Evolutionary conservation across 2,888 invertebrate genomes (phyloP), one percentile per base, ranked within the genome.

Genomic region (Julus scanicus): DNA sequence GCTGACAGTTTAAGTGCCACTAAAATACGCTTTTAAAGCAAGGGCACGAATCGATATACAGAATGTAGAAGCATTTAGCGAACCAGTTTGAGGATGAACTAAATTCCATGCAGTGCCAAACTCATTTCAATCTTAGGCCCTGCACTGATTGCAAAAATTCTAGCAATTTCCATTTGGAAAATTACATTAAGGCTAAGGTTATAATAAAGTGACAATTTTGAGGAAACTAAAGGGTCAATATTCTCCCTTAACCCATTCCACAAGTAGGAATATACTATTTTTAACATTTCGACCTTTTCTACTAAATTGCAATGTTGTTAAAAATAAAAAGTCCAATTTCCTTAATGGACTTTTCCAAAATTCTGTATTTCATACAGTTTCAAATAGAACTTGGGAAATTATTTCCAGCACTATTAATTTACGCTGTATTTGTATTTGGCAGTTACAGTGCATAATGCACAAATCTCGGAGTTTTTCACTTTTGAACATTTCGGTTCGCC

Each of bases 1-100:
- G 80, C 80, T 80, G 80, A 80, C 80, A 80, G 80, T 37, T 80
- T 80, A 80, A 80, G 80, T 80, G 80, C 80, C 13, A 2, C 37
- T 80, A 37, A 80, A 80, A 80, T 80, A 80, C 37, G 80, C 80
- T 80, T 80, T 80, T 80, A 71, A 29, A 80, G 80, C 80, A 80
- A 13, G 80, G 80, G 37, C 37, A 0, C 1, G 37, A 80, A 80
- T 80, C 80, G 80, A 80, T 80, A 80, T n/a, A n/a, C n/a, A n/a
- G n/a, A n/a, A n/a, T n/a, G n/a, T 4, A 57, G 57, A 71, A 80
- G 80, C 80, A 80, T 80, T 80, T 80, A 80, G 80, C 37, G 37
- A 37, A 37, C 37, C 80, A 80, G 37, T 13, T 11, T 3, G 37
- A 37, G 37, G 80, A 80, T 3, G 37, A 3, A 11, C 37, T 37